Evolutionary conservation across 2,888 invertebrate species (phyloP), one percentile per base, ranked within the genome.

Genomic region (Salpingus planirostris): DNA sequence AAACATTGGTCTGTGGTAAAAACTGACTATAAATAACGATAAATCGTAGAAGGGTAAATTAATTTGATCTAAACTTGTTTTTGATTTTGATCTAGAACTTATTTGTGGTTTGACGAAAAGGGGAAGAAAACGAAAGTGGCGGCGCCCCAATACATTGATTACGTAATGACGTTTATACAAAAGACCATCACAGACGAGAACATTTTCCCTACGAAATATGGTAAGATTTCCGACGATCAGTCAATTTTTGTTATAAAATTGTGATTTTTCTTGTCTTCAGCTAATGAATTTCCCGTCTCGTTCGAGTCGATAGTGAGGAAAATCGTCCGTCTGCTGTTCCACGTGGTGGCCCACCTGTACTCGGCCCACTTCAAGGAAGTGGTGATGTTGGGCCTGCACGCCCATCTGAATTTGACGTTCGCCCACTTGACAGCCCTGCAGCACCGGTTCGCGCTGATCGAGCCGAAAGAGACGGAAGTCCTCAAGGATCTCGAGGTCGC

Each of bases 61-160:
- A n/a, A 22, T 32, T 14, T 25, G 15, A 23, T 13, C 6, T 21
- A 11, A 14, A 36, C 42, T 67, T n/a, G n/a, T n/a, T n/a, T n/a
- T n/a, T n/a, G n/a, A n/a, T n/a, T n/a, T n/a, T n/a, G n/a, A n/a
- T 70, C 36, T 62, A 93, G 95, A 74, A 83, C 85, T 64, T 96
- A 95, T 76, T 80, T 89, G 59, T 97, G 96, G 96, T 86, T 90
- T 71, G 96, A 97, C 71, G 96, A 96, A 68, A 93, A 93, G 71
- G 95, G 96, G 54, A 96, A 96, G 74, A 96, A 96, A 73, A 85
- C 85, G 50, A 87, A 92, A 68, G 87, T 95, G 59, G 88, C 95
- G 49, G 95, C 96, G 54, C 93, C 95, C 55, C 95, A 96, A 70
- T 97, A 96, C 70, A 88, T 96, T 68, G 96, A 97, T 73, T 93